Evolutionary conservation across 2,797 vertebrate genomes (phyloP), one percentile per base, ranked within the genome.

Genomic region (Lacerta bilineata): DNA sequence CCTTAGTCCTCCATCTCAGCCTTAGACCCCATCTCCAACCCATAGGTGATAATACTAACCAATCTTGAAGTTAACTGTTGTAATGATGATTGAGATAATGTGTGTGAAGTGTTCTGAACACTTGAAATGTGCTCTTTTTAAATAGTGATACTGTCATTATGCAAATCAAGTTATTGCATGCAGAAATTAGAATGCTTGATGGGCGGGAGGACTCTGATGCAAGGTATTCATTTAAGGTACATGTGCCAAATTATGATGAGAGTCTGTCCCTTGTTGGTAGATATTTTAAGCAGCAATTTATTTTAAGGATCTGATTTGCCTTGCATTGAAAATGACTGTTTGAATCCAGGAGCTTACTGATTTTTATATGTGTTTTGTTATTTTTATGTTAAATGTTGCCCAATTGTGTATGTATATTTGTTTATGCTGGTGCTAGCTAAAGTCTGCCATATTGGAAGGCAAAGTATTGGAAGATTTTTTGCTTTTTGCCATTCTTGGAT

Each of bases 371-470:
- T 18, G 5, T 68, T 39, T 55, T 68, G 20, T 77, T n/a, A 33
- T 33, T 59, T 43, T n/a, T 33, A 23, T 87, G 46, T 64, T 80
- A 1, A 75, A 50, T 75, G 59, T 59, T 61, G 29, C n/a, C 75
- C 10, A 41, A n/a, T 79, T 15, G 8, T 85, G 50, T 55, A 55
- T 55, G 13, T 55, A 55, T 55, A 15, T 46, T 76, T 33, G 6
- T 80, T 13, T 43, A 76, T 89, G 61, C 33, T 89, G 78, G 71
- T 89, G 43, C 84, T 89, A 77, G 25, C 27, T 33, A 82, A 50
- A 81, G 36, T 82, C 15, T 64, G 33, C 33, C 39, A 8, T 72
- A 88, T 59, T n/a, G 29, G 61, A 18, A 4, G 59, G 10, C n/a
- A 85, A 74, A 84, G 36, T 71, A 59, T n/a, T 77, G 33, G 66